Evolutionary conservation across 2,113 vertebrate species (phyloP).

Genomic region (Phylloscopus whistleri): DNA sequence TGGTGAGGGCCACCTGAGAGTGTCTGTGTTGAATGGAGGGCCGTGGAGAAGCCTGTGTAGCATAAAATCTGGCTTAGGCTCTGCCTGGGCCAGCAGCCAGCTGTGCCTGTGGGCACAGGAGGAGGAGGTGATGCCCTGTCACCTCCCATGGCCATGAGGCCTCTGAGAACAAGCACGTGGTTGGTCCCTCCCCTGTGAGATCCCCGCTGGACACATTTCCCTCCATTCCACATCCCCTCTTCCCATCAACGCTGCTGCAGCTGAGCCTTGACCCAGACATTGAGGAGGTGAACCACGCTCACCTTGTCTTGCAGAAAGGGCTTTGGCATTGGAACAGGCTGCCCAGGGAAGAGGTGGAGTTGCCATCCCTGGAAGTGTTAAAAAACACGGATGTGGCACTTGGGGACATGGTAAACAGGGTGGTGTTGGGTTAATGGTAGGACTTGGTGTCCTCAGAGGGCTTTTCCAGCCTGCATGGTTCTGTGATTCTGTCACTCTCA

Average conservation of each 20-base stretch:
- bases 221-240: neutral
- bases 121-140: neutral
- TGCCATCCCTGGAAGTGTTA: neutral
- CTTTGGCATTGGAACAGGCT: neutral
- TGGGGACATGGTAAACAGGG: neutral
- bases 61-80: neutral
- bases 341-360: neutral
- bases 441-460: neutral
- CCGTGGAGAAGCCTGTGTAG: neutral
- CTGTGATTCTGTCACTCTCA: neutral
- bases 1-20: neutral
- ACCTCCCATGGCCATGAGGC: neutral
- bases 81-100: neutral
- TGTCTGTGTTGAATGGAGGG: rapidly evolving
- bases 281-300: rapidly evolving
- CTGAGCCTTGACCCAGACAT: neutral
- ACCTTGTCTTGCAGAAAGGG: neutral
- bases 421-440: neutral
- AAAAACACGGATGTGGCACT: neutral
- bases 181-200: neutral
- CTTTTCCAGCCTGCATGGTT: neutral
- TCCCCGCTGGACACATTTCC: rapidly evolving
- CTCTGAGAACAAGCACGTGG: neutral
- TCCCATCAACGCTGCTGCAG: rapidly evolving
- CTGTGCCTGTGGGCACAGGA: neutral